Evolutionary conservation across 2,797 vertebrate species (phyloP), one percentile per base, ranked within the genome.

Genomic region (Sebastes flavidus): DNA sequence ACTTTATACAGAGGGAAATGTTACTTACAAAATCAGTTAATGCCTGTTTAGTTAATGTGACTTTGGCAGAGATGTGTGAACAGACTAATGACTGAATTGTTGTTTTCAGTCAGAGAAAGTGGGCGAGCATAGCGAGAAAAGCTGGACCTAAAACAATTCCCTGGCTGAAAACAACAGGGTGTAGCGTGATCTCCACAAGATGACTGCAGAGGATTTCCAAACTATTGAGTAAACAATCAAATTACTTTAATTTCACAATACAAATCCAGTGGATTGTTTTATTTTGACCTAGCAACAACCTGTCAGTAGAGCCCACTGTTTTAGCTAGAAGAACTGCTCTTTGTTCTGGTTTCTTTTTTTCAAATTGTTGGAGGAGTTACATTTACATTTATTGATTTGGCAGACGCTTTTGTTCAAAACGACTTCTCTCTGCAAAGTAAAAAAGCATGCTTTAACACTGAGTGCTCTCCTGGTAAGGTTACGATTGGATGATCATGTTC

Each of bases 331-430:
- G 11, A 77, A 60, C 52, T 72, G 76, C 1, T 78, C 49, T 78
- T 34, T 67, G 77, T 61, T 59, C 22, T 46, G 8, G 13, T 63
- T 42, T 72, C 16, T 27, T n/a, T 78, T 8, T 32, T 11, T 58
- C 20, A 36, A n/a, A 72, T 29, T 60, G 22, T 29, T 54, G 6
- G 11, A 71, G 49, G 52, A 59, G 25, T 22, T 22, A 14, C 18
- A 52, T 52, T 66, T 71, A 25, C 34, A 77, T 77, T 54, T 30
- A 70, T 77, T 36, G 38, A 77, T 69, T 54, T 69, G 63, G 7
- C 24, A 20, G 72, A 49, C 2, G 14, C 52, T 34, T 76, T 67
- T 9, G 14, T 60, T 16, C 3, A 58, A 46, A 58, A 58, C 10
- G 4, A 76, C 7, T 27, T 67, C 27, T 60, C 27, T 32, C 25